Evolutionary conservation across 2,113 vertebrate genomes (phyloP).

Genomic region (Lethenteron reissneri): DNA sequence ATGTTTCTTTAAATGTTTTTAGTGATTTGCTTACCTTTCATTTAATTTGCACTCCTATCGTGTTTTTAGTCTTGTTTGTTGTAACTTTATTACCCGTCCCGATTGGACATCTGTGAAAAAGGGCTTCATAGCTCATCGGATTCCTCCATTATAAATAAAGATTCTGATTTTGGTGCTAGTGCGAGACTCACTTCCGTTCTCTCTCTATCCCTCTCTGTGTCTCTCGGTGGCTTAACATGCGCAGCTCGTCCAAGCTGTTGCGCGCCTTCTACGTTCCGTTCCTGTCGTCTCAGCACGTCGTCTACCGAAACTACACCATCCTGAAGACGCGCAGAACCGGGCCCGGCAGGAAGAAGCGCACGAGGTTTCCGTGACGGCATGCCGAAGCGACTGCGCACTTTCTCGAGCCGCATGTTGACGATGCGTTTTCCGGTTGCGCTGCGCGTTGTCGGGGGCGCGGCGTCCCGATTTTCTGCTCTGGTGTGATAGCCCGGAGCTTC

Average conservation of each 20-base stretch:
- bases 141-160: too few species aligned
- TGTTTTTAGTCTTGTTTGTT: not conserved
- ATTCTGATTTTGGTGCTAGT: too few species aligned
- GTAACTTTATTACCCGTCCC: not conserved
- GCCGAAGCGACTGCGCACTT: too few species aligned
- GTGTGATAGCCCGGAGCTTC: too few species aligned
- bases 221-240: not conserved
- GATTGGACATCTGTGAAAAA: not conserved
- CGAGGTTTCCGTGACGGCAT: too few species aligned
- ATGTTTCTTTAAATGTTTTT: too few species aligned
- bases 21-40: not conserved
- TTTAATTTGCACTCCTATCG: not conserved
- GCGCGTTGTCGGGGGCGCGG: too few species aligned
- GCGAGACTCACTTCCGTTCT: not conserved
- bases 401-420: too few species aligned
- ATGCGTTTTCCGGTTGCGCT: too few species aligned
- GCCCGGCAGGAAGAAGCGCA: conserved; percentile 22
- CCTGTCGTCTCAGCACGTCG: conserved; percentile 33
- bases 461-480: too few species aligned
- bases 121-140: too few species aligned
- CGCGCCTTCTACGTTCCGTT: conserved; percentile 50
- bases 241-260: conserved; percentile 40
- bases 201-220: not conserved
- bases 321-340: conserved; percentile 34
- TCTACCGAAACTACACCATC: conserved; percentile 42